These are phyloP conservation scores for Sebastes minor DNA, from an alignment of 2,797 vertebrate species.

Conservation along the genomic window DNA sequence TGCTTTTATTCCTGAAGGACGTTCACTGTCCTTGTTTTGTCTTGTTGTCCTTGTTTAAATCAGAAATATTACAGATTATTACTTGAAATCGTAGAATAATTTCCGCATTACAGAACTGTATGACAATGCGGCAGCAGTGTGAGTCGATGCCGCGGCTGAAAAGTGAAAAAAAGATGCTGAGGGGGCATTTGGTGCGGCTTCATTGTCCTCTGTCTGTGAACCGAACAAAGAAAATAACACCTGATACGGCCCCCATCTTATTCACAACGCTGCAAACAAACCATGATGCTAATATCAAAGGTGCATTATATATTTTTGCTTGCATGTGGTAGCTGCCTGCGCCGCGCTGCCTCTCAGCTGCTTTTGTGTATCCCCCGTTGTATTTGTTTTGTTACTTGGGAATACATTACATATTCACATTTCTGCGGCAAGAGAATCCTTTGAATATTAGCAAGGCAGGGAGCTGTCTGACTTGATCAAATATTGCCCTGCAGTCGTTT, in stretches of 20 bases:
- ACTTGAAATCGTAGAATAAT: background rate
- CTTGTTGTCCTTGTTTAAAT: background rate
- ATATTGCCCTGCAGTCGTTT: constrained; percentile 71
- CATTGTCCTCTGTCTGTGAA: background rate
- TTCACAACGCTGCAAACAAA: constrained; percentile 20
- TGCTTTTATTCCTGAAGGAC: background rate
- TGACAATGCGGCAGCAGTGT: background rate
- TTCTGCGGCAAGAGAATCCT: constrained; percentile 63
- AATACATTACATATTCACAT: constrained; percentile 74
- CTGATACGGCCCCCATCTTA: background rate
- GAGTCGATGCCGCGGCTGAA: background rate
- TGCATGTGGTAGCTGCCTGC: constrained; percentile 38
- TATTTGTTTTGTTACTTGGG: constrained; percentile 74
- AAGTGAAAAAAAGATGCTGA: background rate
- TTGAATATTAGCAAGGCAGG: constrained; percentile 73
- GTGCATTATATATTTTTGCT: constrained; percentile 24
- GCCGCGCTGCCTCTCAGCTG: constrained; percentile 39
- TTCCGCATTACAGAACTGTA: background rate
- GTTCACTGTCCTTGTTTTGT: background rate
- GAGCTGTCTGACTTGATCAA: constrained; percentile 78
- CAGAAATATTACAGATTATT: background rate
- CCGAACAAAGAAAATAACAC: constrained; percentile 17
- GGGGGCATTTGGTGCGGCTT: background rate
- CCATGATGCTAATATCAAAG: constrained; percentile 43
- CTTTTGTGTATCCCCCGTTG: constrained; percentile 57